Percentiles rank a stretch among this genome's conserved stretches.
Conservation (phyloP, 2,888 invertebrate genomes). For the Lathronympha strigana region DNA sequence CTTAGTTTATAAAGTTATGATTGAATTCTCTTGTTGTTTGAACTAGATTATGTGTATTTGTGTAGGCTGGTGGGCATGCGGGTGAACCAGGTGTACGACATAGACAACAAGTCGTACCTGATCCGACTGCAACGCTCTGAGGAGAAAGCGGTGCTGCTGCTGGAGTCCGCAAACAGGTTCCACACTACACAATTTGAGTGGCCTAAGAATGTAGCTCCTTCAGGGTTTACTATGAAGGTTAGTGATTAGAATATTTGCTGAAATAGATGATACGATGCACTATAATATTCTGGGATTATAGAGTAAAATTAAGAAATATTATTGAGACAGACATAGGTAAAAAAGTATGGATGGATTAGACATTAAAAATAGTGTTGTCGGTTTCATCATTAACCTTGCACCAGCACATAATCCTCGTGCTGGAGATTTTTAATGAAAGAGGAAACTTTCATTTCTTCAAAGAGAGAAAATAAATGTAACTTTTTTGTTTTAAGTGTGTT, state of each 20-base stretch:
- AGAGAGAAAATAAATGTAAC: no score
- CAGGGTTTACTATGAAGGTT: constrained; percentile 99
- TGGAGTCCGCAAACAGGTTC: constrained; percentile 97
- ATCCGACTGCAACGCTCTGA: constrained; percentile 94
- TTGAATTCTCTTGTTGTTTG: constrained; percentile 5
- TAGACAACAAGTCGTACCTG: constrained; percentile 98
- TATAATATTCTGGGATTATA: background rate
- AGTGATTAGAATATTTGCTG: background rate
- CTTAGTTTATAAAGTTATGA: background rate
- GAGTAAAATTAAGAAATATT: background rate
- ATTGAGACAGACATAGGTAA: no score
- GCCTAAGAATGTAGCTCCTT: constrained; percentile 98
- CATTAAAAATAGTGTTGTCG: no score
- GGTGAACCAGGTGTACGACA: constrained; percentile 98
- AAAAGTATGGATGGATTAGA: no score
- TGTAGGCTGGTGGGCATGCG: constrained; percentile 93
- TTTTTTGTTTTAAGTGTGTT: no score
- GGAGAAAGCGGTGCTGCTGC: constrained; percentile 92
- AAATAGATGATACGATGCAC: background rate
- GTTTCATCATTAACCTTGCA: no score
- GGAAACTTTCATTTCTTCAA: no score
- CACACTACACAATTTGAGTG: constrained; percentile 98
- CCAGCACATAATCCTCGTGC: no score
- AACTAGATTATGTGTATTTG: constrained; percentile 45
- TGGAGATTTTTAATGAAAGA: no score